Conservation (phyloP, 2,888 invertebrate genomes). For the Crocallis elinguaria region DNA sequence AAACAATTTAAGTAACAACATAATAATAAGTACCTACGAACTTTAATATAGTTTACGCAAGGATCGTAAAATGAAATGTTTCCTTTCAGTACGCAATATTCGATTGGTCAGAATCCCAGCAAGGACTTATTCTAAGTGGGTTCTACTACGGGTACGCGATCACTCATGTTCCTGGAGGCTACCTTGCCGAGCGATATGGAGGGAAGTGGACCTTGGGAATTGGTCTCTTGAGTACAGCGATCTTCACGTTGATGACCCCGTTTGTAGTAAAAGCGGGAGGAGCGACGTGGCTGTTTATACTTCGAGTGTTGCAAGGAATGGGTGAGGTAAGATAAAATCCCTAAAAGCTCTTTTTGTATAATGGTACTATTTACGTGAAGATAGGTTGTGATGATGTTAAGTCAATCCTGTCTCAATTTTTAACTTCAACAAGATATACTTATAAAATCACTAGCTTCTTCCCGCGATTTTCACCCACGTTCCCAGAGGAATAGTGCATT, state of each 20-base stretch:
- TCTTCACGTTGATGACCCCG: constrained; percentile 93
- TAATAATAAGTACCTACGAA: constrained; percentile 3
- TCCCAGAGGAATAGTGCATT: too few species aligned
- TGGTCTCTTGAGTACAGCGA: constrained; percentile 91
- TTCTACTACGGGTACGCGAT: constrained; percentile 95
- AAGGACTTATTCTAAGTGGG: constrained; percentile 91
- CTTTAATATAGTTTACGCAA: constrained; percentile 12
- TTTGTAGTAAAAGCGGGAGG: constrained; percentile 86
- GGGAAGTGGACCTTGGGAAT: constrained; percentile 93
- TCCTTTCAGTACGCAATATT: constrained; percentile 79
- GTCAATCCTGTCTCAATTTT: too few species aligned
- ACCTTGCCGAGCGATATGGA: constrained; percentile 92
- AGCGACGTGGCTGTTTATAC: constrained; percentile 82
- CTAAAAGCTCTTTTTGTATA: too few species aligned
- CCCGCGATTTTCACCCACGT: too few species aligned
- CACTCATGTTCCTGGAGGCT: constrained; percentile 94
- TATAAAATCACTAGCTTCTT: too few species aligned
- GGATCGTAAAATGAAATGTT: constrained; percentile 6
- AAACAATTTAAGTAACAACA: constrained; percentile 3
- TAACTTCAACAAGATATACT: too few species aligned
- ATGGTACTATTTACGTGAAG: too few species aligned
- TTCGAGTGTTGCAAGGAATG: constrained; percentile 89
- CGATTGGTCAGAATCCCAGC: constrained; percentile 89
- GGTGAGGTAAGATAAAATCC: constrained; percentile 87
- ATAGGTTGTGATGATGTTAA: too few species aligned